These are phyloP conservation scores for Morbakka virulenta DNA, from an alignment of 30 jellyfish, hydroid and myxozoan species.

Conservation along the genomic window DNA sequence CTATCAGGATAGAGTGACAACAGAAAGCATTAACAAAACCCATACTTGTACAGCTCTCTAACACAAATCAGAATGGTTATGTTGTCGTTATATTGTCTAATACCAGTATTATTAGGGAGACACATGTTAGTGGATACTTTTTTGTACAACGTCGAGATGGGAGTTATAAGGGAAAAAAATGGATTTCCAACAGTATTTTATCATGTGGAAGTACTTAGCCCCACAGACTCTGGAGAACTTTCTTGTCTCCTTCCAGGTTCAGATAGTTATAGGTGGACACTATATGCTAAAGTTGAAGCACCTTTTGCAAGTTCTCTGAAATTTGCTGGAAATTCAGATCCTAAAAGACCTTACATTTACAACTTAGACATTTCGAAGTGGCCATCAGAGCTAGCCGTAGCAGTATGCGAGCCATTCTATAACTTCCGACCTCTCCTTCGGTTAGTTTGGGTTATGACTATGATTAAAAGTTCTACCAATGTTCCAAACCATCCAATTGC, in stretches of 20 bases:
- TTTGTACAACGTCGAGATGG: background rate
- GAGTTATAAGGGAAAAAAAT: background rate
- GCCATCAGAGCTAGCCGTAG: background rate
- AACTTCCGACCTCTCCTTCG: background rate
- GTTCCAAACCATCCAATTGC: background rate
- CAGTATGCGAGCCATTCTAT: background rate
- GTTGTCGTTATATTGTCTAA: too few relatives aligned
- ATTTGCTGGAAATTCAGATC: background rate
- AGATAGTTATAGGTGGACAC: background rate
- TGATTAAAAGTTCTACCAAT: background rate
- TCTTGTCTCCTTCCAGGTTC: background rate
- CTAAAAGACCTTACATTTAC: background rate
- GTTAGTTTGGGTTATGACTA: background rate
- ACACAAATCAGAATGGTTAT: too few relatives aligned
- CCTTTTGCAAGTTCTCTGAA: background rate
- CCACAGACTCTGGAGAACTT: background rate
- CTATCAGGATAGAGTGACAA: too few relatives aligned
- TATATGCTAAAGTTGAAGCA: background rate
- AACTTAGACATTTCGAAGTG: background rate
- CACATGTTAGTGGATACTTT: background rate
- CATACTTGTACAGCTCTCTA: too few relatives aligned
- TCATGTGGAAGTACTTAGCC: background rate
- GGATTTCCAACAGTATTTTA: background rate
- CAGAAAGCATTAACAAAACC: too few relatives aligned
- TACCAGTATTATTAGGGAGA: too few relatives aligned